Base-by-base conservation (phyloP, 2,888 invertebrate species). In the Smittia sp. region DNA sequence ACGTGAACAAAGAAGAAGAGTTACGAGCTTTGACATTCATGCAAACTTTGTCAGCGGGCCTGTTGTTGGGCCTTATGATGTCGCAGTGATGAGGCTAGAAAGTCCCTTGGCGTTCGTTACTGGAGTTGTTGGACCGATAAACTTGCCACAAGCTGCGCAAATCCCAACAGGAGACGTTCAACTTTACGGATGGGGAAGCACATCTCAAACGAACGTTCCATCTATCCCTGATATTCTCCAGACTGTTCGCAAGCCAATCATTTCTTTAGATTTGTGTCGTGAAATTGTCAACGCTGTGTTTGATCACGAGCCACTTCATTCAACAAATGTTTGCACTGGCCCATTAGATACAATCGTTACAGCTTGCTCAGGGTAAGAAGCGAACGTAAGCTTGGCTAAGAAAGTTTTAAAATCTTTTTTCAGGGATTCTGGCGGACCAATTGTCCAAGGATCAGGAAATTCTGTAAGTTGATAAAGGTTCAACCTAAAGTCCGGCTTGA, bases 161-260 rank as follows among this genome's bases (percentile, higher is more conserved):
- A 15, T 62, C 20, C 62, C 20, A 3, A 62, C 3, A 20, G 62
- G 62, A 22, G 22, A 62, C 1, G 62, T 62, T 22, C 20, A 24
- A 62, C 24, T 62, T 6, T 62, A 20, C 20, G 62, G 62, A 13
- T 62, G 62, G 62, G 62, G 62, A 1, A 24, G 62, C 20, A 62
- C 62, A 6, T 62, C 62, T 20, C 13, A 11, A 18, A 62, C 62
- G 3, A 15, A 4, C 1, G 62, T 62, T 62, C 9, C 20, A 15
- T 1, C 11, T 9, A 22, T 20, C 11, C 62, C 62, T 9, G 62
- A 62, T 62, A 62, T 62, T 62, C 24, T 62, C 11, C 62, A 62
- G 13, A 62, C 62, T 9, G 24, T 11, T 22, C 20, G 22, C 15
- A 62, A 62, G 11, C 15, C n/a, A 15, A 62, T 62, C 2, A 62